phyloP scores from a whole-genome alignment of 2,888 invertebrate species.

The Cheilosia impressa region DNA sequence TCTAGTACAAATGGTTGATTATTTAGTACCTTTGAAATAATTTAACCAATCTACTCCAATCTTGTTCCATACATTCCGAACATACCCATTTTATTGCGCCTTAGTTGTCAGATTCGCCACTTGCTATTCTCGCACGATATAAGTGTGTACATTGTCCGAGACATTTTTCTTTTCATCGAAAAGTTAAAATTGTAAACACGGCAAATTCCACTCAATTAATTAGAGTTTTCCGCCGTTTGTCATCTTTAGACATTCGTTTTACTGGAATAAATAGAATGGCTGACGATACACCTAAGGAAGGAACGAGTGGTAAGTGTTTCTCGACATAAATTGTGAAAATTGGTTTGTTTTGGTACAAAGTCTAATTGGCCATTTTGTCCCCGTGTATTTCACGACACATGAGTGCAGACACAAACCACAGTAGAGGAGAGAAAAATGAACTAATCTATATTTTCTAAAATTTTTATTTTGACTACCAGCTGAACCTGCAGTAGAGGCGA shows the following conservation, averaged over 20 bases:
- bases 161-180: slow-evolving; percentile 6
- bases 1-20: neutral
- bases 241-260: slow-evolving; percentile 16
- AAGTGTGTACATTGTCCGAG: neutral
- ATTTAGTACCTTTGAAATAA: neutral
- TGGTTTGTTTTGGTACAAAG: slow-evolving; percentile 13
- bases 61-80: neutral
- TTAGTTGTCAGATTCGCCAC: neutral
- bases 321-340: neutral
- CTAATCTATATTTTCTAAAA: too few species aligned
- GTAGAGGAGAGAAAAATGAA: slow-evolving; percentile 2
- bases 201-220: slow-evolving; percentile 7
- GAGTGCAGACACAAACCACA: slow-evolving; percentile 33
- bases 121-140: neutral
- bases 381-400: neutral
- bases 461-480: slow-evolving; percentile 12
- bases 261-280: slow-evolving; percentile 38
- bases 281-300: slow-evolving; percentile 11
- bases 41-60: slow-evolving; percentile 13
- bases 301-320: slow-evolving; percentile 21
- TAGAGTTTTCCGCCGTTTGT: slow-evolving; percentile 12
- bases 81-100: neutral
- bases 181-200: slow-evolving; percentile 53
- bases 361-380: slow-evolving; percentile 39
- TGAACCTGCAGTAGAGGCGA: slow-evolving; percentile 86